Evolutionary conservation across 2,888 invertebrate genomes (phyloP).

Genomic region (Drosophila rellima): DNA sequence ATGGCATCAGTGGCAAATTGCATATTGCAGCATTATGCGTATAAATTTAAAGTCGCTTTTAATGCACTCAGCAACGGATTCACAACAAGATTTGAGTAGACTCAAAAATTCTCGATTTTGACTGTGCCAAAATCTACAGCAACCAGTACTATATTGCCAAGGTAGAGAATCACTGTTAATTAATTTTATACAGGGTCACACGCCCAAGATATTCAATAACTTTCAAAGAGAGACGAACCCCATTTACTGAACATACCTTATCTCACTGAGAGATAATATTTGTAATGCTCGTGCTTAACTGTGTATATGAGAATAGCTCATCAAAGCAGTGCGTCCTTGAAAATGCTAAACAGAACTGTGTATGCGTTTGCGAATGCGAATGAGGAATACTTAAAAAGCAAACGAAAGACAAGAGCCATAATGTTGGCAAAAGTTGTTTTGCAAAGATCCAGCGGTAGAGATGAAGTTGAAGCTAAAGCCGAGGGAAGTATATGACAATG

Average conservation of each 20-base stretch:
- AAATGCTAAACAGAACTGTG: conserved; percentile 52
- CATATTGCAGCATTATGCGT: conserved; percentile 36
- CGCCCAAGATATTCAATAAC: conserved; percentile 63
- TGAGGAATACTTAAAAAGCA: conserved; percentile 44
- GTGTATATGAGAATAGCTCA: conserved; percentile 31
- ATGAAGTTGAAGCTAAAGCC: background rate
- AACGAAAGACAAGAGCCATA: conserved; percentile 21
- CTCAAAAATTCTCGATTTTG: conserved; percentile 6
- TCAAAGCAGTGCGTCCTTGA: conserved; percentile 57
- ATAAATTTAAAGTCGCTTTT: conserved; percentile 14
- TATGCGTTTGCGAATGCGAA: conserved; percentile 41
- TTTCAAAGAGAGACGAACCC: conserved; percentile 32
- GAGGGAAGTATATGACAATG: background rate
- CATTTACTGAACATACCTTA: conserved; percentile 17
- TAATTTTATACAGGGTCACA: conserved; percentile 62
- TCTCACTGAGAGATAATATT: conserved; percentile 3
- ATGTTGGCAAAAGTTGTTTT: conserved; percentile 40
- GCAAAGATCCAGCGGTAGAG: conserved; percentile 15
- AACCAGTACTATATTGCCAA: conserved; percentile 15
- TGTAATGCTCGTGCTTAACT: conserved; percentile 3
- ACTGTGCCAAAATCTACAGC: conserved; percentile 10
- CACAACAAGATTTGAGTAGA: conserved; percentile 6
- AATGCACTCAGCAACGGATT: conserved; percentile 27
- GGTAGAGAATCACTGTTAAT: conserved; percentile 63
- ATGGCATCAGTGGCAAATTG: no score